These are phyloP conservation scores for Octodonta nipae DNA, from an alignment of 2,888 invertebrate species.

Conservation along the genomic window DNA sequence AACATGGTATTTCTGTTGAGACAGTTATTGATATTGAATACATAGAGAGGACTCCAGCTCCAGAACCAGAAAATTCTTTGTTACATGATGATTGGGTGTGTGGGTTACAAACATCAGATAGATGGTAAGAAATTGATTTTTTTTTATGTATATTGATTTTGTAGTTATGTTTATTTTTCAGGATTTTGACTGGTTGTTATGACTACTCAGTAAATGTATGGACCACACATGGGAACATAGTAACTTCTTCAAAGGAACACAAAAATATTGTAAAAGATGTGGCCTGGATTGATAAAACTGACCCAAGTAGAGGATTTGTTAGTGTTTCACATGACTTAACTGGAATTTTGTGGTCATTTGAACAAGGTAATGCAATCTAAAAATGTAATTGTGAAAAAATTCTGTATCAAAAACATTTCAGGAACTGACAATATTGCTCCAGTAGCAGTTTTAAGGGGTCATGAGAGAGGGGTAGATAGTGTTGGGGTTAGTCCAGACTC, in stretches of 20 bases:
- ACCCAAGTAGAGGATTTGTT: constrained; percentile 36
- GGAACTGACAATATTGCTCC: constrained; percentile 61
- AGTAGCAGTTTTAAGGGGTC: constrained; percentile 72
- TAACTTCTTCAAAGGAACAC: constrained; percentile 75
- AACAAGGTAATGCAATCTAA: constrained; percentile 13
- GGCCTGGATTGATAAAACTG: constrained; percentile 63
- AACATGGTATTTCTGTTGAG: constrained; percentile 67
- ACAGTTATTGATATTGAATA: constrained; percentile 82
- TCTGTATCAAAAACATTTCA: neutral
- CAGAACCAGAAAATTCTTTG: constrained; percentile 81
- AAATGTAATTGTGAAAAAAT: neutral
- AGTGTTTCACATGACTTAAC: constrained; percentile 88
- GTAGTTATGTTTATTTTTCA: constrained; percentile 33
- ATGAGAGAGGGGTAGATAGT: constrained; percentile 84
- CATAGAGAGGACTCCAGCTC: constrained; percentile 77
- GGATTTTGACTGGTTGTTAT: constrained; percentile 86
- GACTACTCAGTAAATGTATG: constrained; percentile 86
- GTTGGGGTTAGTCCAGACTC: constrained; percentile 61
- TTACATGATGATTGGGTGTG: constrained; percentile 98
- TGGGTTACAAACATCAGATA: constrained; percentile 19
- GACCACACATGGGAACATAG: constrained; percentile 73
- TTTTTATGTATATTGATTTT: neutral
- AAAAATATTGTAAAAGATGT: constrained; percentile 77
- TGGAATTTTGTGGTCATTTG: constrained; percentile 46
- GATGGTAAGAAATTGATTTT: constrained; percentile 18